Base-by-base conservation (phyloP, 1,140 invertebrate species). In the Drosophila sucinea region DNA sequence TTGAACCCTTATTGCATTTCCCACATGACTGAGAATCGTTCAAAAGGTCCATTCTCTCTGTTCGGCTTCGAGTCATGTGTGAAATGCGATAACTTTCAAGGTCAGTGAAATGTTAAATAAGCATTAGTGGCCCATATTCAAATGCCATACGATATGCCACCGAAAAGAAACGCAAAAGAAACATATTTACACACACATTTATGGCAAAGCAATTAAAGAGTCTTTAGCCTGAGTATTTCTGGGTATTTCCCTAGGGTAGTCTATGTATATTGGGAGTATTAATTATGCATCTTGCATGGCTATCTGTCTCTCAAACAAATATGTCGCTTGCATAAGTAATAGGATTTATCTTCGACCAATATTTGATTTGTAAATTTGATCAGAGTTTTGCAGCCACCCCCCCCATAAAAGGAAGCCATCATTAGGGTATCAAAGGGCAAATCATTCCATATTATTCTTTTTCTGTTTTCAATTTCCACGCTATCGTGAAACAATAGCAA, bases 401-500 rank as follows among this genome's bases (percentile, higher is more conserved):
- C 23, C 23, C 23, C 44, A 25, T 51, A 10, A 10, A 51, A 51
- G 25, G 7, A 23, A 25, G n/a, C 11, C 44, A 27, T 25, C 44
- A 27, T 27, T 51, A 51, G 44, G 23, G 44, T 51, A 51, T 51
- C 44, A 27, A 10, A 51, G 44, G 44, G 23, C 44, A 51, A 33
- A 60, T n/a, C 33, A 60, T 32, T 25, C 57, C 30, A 40, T 29
- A 10, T 65, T 1, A 60, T 23, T 27, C 10, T 47, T 27, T 68
- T 38, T 70, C 62, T 87, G 68, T 83, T 87, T 84, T 77, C 83
- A 82, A 74, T 70, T 84, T 75, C 69, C 77, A 80, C 67, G 70
- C 67, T 78, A 87, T 86, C 83, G 83, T 87, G 81, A 87, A 87
- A 87, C 84, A 87, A 87, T 87, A 83, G 79, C 83, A 33, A 58